These are phyloP conservation scores for Nannospalax galili DNA, from an alignment of 2,113 vertebrate genomes.

Conservation along the genomic window DNA sequence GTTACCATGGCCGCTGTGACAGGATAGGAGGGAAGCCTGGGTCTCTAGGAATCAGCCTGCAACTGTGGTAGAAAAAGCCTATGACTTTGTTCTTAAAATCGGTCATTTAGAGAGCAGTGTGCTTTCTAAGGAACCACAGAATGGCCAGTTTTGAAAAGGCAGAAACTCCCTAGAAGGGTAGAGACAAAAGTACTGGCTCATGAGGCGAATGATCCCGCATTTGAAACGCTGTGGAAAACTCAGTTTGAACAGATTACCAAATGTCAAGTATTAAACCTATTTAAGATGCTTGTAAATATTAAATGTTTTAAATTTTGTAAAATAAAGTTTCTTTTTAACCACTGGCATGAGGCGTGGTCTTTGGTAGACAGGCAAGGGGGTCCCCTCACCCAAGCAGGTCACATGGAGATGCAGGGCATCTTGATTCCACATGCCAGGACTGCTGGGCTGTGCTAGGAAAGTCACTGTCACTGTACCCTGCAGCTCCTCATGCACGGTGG, in stretches of 20 bases:
- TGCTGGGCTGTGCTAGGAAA: background rate
- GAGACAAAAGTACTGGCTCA: conserved; percentile 56
- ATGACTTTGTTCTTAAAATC: conserved; percentile 55
- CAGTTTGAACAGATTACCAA: conserved; percentile 77
- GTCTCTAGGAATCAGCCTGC: conserved; percentile 57
- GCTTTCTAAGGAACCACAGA: conserved; percentile 62
- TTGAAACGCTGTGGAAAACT: conserved; percentile 83
- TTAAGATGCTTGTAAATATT: conserved; percentile 89
- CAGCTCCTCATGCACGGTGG: background rate
- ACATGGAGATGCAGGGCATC: no score
- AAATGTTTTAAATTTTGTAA: conserved; percentile 91
- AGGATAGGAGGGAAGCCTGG: conserved; percentile 46
- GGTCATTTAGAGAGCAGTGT: conserved; percentile 64
- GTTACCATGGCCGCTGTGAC: background rate
- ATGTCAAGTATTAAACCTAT: conserved; percentile 83
- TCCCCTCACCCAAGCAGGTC: no score
- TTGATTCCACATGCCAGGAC: background rate
- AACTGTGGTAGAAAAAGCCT: conserved; percentile 65
- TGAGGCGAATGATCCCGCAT: conserved; percentile 71
- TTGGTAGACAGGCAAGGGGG: conserved; percentile 29
- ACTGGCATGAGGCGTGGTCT: conserved; percentile 77
- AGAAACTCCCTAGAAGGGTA: conserved; percentile 51
- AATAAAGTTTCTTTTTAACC: conserved; percentile 89
- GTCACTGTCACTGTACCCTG: background rate
- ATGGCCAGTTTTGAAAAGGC: conserved; percentile 57